Conservation (phyloP, 2,888 invertebrate species). For the Ectobius pallidus region DNA sequence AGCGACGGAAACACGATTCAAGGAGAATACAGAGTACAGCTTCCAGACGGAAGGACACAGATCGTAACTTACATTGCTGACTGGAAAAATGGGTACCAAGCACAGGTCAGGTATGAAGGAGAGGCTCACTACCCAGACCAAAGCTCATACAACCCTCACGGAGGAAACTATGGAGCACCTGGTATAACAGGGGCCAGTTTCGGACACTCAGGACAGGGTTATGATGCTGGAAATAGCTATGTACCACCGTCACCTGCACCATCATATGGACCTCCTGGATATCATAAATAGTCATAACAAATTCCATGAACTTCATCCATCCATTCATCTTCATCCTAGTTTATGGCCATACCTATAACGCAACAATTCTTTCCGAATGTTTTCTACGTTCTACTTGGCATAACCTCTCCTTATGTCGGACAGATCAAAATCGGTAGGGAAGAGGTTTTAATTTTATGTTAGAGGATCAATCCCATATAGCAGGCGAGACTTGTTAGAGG, state of each 20-base stretch:
- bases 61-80: constrained; percentile 86
- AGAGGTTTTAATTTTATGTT: too few relatives aligned
- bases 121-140: constrained; percentile 62
- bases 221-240: constrained; percentile 83
- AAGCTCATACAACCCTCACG: not conserved
- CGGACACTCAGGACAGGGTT: constrained; percentile 54
- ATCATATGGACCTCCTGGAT: not conserved
- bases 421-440: too few relatives aligned
- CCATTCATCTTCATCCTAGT: too few relatives aligned
- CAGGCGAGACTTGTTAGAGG: too few relatives aligned
- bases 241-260: constrained; percentile 58
- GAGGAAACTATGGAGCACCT: not conserved
- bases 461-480: too few relatives aligned
- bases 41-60: constrained; percentile 86
- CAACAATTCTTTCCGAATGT: too few relatives aligned
- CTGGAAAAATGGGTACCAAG: constrained; percentile 89
- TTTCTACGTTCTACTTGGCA: too few relatives aligned
- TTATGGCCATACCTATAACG: too few relatives aligned
- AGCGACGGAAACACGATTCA: constrained; percentile 85
- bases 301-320: too few relatives aligned
- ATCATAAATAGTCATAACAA: not conserved
- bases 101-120: constrained; percentile 82
- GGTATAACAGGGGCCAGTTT: not conserved
- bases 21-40: constrained; percentile 82
- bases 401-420: too few relatives aligned